Conservation (phyloP, 2,888 invertebrate genomes). For the Deilephila porcellus region DNA sequence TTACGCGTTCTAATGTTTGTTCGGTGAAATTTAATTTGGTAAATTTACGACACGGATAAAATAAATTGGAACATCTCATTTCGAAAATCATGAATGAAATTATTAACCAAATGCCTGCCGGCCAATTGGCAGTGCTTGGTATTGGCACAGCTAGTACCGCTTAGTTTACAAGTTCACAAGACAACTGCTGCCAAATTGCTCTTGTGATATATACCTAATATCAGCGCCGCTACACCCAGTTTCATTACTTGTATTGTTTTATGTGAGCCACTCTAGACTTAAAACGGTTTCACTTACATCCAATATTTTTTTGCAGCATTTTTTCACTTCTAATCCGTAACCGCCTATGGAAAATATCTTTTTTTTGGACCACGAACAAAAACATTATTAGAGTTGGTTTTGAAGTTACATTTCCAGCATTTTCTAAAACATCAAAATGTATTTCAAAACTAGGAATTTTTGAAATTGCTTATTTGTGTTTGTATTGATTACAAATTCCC, state of each 20-base stretch:
- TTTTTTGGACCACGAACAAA: no score
- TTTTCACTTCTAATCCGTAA: no score
- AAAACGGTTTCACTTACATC: neutral
- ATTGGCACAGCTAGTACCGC: conserved; percentile 28
- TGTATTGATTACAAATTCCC: no score
- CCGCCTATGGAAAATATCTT: no score
- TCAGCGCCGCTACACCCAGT: neutral
- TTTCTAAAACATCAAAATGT: no score
- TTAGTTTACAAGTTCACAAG: conserved; percentile 28
- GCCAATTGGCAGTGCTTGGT: conserved; percentile 30
- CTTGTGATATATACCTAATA: conserved; percentile 9
- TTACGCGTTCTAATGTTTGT: neutral
- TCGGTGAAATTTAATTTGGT: neutral
- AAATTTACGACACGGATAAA: neutral
- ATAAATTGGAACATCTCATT: conserved; percentile 3
- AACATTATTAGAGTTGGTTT: no score
- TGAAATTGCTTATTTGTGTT: no score
- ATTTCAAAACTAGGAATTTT: no score
- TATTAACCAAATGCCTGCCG: conserved; percentile 1
- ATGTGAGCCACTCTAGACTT: neutral
- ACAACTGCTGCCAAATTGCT: conserved; percentile 31
- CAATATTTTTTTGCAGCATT: neutral
- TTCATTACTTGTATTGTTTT: conserved; percentile 5
- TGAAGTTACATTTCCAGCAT: no score
- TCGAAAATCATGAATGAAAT: conserved; percentile 26